Percentiles rank a stretch among this genome's conserved stretches.
phyloP scores from a whole-genome alignment of 2,797 vertebrate species.

The Brachymystax lenok region DNA sequence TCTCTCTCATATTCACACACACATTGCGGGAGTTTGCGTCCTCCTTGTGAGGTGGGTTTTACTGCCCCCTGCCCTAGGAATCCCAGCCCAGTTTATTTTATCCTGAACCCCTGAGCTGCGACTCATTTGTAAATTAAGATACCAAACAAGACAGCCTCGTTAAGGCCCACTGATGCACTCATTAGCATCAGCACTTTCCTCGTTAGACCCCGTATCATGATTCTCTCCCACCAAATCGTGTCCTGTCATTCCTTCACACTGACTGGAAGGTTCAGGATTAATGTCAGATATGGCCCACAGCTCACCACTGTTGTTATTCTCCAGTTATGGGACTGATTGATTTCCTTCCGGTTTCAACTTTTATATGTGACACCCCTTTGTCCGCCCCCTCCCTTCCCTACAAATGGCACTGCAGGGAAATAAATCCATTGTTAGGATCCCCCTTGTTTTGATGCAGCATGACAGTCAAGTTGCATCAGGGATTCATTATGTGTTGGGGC shows the following conservation, averaged over 20 bases:
- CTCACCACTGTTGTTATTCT: conserved; percentile 43
- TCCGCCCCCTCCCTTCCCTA: too few relatives aligned
- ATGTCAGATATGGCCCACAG: conserved; percentile 67
- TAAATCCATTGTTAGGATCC: conserved; percentile 45
- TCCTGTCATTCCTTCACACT: conserved; percentile 54
- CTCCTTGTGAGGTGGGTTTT: conserved; percentile 64
- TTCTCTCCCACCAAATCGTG: conserved; percentile 39
- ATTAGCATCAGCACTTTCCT: conserved; percentile 73
- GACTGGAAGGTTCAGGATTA: conserved; percentile 69
- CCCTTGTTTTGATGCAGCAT: conserved; percentile 42
- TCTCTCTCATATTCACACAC: not conserved
- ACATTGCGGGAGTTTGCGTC: conserved; percentile 36
- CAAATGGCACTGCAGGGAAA: conserved; percentile 17
- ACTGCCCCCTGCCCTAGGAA: conserved; percentile 71
- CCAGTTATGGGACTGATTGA: conserved; percentile 58
- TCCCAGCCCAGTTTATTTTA: conserved; percentile 72
- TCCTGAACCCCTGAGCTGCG: conserved; percentile 67
- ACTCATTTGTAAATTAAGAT: conserved; percentile 70
- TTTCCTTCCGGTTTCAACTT: conserved; percentile 51
- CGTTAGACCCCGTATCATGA: conserved; percentile 58
- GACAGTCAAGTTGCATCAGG: conserved; percentile 27
- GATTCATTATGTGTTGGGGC: not conserved
- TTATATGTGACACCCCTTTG: conserved; percentile 55
- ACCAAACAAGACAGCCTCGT: conserved; percentile 64
- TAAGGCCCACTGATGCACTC: conserved; percentile 67